Conservation (phyloP, 2,888 invertebrate species). For the Bimastos eiseni region DNA sequence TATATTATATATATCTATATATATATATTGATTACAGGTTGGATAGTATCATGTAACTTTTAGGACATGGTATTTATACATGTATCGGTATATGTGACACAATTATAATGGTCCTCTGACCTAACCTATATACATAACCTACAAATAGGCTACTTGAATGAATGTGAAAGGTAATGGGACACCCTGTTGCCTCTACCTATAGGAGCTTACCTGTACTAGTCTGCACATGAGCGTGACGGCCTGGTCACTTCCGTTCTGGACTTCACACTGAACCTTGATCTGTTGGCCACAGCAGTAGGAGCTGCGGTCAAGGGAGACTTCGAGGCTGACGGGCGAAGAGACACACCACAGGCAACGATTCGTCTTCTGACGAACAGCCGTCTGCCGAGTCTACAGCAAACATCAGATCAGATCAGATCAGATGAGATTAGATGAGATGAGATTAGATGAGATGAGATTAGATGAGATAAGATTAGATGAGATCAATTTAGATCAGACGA, state of each 20-base stretch:
- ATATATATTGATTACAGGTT: too few species aligned
- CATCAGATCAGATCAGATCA: neutral
- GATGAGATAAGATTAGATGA: neutral
- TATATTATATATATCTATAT: too few species aligned
- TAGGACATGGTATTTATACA: too few species aligned
- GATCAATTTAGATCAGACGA: neutral
- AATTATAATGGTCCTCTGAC: too few species aligned
- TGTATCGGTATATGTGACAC: too few species aligned
- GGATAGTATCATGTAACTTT: too few species aligned
- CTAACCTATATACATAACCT: too few species aligned
- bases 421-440: neutral
- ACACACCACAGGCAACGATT: conserved; percentile 71
- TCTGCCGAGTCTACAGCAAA: conserved; percentile 52
- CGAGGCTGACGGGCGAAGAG: conserved; percentile 71
- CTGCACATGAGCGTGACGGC: conserved; percentile 68
- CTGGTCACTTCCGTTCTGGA: conserved; percentile 73
- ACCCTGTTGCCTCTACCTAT: neutral
- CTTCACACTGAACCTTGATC: conserved; percentile 71
- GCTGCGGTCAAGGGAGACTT: conserved; percentile 73
- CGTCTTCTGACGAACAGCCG: conserved; percentile 51
- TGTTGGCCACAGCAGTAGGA: conserved; percentile 78
- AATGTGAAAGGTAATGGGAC: neutral
- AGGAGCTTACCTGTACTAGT: conserved; percentile 66
- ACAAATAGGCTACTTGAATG: too few species aligned
- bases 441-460: neutral